Evolutionary conservation across 2,797 vertebrate genomes (phyloP).

Genomic region (Labeo calbasu): DNA sequence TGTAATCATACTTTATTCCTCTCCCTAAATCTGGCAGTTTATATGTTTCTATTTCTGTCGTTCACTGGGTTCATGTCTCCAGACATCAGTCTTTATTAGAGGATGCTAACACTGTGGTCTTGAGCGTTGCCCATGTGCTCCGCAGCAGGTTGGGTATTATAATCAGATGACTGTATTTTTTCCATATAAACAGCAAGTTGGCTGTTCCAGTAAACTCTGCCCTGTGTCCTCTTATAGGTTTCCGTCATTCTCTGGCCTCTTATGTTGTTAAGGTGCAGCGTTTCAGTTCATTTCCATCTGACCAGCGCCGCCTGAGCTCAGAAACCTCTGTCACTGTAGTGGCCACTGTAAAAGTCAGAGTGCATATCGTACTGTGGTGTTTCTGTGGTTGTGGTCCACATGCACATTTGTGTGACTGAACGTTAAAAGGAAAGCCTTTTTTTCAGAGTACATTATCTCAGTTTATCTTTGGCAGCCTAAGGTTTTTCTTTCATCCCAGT

Average conservation of each 20-base stretch:
- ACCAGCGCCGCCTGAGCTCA: constrained; percentile 22
- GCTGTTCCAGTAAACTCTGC: constrained; percentile 43
- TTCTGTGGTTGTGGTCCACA: constrained; percentile 51
- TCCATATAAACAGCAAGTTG: constrained; percentile 44
- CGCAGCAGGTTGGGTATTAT: constrained; percentile 39
- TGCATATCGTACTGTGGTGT: constrained; percentile 34
- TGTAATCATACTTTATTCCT: background rate
- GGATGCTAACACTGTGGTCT: constrained; percentile 30
- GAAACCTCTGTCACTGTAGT: constrained; percentile 2
- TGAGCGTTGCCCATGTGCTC: constrained; percentile 32
- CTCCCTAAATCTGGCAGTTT: background rate
- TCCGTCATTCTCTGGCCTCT: constrained; percentile 33
- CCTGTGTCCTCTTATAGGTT: constrained; percentile 32
- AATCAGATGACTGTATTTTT: constrained; percentile 48
- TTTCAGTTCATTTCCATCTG: constrained; percentile 33
- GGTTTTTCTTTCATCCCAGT: background rate
- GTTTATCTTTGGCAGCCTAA: background rate
- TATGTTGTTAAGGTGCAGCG: constrained; percentile 11
- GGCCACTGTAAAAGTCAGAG: constrained; percentile 33
- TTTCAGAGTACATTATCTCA: background rate
- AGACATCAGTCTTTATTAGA: constrained; percentile 15
- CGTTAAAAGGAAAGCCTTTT: constrained; percentile 68
- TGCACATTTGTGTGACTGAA: constrained; percentile 61
- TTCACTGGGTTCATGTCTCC: background rate
- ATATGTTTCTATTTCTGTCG: constrained; percentile 1